Percentiles rank a stretch among this genome's conserved stretches.
These are phyloP conservation scores for Zaprionus capensis DNA, from an alignment of 1,140 invertebrate species.

Conservation along the genomic window DNA sequence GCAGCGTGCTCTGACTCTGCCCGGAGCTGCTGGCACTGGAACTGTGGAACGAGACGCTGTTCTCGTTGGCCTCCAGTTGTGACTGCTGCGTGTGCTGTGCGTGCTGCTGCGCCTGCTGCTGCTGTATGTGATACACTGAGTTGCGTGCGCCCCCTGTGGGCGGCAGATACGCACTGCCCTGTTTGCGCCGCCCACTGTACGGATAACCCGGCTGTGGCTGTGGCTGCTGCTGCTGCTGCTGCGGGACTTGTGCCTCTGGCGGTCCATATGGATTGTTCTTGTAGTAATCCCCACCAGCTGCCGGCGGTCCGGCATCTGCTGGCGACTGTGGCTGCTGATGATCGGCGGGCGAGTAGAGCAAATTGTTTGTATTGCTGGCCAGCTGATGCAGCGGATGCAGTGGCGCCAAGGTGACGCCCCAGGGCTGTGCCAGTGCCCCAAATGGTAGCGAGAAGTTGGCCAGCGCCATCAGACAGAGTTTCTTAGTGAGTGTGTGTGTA, in stretches of 20 bases:
- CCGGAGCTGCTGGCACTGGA: constrained; percentile 53
- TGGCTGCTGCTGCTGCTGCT: constrained; percentile 24
- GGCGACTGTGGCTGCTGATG: constrained; percentile 58
- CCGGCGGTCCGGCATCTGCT: constrained; percentile 2
- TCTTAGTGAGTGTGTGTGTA: background rate
- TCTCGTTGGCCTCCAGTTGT: constrained; percentile 47
- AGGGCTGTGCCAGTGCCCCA: constrained; percentile 68
- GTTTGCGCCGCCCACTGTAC: constrained; percentile 67
- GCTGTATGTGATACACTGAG: constrained; percentile 71
- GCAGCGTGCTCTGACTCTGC: constrained; percentile 56
- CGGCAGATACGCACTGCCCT: constrained; percentile 75
- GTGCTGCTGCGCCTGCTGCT: constrained; percentile 59
- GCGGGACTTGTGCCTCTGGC: constrained; percentile 36
- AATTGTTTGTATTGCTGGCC: constrained; percentile 82
- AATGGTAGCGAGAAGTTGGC: constrained; percentile 83
- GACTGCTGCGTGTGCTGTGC: constrained; percentile 52
- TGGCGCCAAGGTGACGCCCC: constrained; percentile 79
- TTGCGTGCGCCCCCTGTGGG: constrained; percentile 65
- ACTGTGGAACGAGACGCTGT: constrained; percentile 66
- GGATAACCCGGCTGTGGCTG: constrained; percentile 56
- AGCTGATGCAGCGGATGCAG: constrained; percentile 80
- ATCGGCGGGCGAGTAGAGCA: constrained; percentile 80
- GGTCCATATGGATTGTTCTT: constrained; percentile 70
- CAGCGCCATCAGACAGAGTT: constrained; percentile 66
- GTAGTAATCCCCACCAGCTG: constrained; percentile 52